These are phyloP conservation scores for Bombus vancouverensis DNA, from an alignment of 1,140 invertebrate genomes.

Conservation along the genomic window DNA sequence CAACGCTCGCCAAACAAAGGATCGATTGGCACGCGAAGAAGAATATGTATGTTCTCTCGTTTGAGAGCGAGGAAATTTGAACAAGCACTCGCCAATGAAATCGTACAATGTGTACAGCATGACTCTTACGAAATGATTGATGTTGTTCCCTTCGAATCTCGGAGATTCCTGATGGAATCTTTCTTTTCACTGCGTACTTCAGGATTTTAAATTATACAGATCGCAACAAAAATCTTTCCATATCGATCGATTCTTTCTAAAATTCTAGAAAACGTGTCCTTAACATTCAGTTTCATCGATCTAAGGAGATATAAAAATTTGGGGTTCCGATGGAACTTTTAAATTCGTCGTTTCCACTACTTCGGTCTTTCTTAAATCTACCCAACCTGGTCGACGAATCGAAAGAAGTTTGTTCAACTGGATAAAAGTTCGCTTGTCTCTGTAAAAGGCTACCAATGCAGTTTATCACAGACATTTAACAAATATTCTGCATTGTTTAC, in stretches of 20 bases:
- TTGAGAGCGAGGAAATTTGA: background rate
- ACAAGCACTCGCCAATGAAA: slow-evolving; percentile 2
- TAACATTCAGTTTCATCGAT: no score
- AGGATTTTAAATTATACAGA: background rate
- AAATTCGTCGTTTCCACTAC: no score
- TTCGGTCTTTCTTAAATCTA: no score
- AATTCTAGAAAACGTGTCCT: background rate
- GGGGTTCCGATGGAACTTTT: no score
- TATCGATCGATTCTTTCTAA: background rate
- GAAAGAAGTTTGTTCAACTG: background rate
- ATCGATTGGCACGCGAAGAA: slow-evolving; percentile 8
- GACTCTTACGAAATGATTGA: background rate
- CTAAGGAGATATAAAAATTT: no score
- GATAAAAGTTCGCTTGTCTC: background rate
- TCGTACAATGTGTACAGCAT: background rate
- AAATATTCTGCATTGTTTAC: background rate
- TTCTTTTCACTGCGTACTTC: background rate
- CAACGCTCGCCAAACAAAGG: background rate
- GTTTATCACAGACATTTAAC: background rate
- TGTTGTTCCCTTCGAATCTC: no score
- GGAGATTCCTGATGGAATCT: background rate
- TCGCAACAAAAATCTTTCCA: no score
- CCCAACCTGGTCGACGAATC: background rate
- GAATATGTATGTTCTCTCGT: background rate
- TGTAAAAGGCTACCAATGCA: background rate